Base-by-base conservation (phyloP, 2,113 vertebrate genomes). In the Isurus oxyrinchus region DNA sequence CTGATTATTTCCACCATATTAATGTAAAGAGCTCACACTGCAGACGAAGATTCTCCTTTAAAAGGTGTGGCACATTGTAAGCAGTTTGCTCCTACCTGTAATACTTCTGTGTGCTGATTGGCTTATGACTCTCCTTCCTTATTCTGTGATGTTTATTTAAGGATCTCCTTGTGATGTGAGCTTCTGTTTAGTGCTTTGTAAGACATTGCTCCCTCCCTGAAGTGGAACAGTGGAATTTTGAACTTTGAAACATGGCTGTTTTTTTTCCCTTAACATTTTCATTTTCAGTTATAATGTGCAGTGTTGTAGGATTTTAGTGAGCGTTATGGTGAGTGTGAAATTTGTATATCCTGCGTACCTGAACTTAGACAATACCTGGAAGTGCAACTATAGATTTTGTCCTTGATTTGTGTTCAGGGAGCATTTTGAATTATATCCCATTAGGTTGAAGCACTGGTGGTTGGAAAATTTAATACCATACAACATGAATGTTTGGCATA, bases 111-210 rank as follows among this genome's bases (percentile, higher is more conserved):
- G 25, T 31, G 25, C 67, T 95, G 67, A 72, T 95, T 95, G 94
- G 94, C 27, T 72, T 2, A 25, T 72, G 94, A 49, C 44, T 53
- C 66, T 31, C 11, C 94, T 95, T 69, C 67, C 94, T 95, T 95
- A 13, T 72, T 69, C 94, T 55, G 66, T 72, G 6, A 72, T 63
- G 94, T 55, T 72, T 95, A 53, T 95, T 69, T 69, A 35, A 49
- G n/a, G 94, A 55, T 53, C 40, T 27, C 49, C 23, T 67, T 95
- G 44, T 95, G 67, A 55, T 69, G 6, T 21, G 10, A 66, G 94
- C 49, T 76, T 76, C 94, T 76, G 25, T 72, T 55, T 95, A 72
- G 40, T 95, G 44, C 94, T 72, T 72, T 95, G 94, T 55, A 72
- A 35, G 40, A 49, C n/a, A 31, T 31, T 53, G 67, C 67, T 72